Base-by-base conservation (phyloP, 1,140 invertebrate species). In the Nephotettix cincticeps region DNA sequence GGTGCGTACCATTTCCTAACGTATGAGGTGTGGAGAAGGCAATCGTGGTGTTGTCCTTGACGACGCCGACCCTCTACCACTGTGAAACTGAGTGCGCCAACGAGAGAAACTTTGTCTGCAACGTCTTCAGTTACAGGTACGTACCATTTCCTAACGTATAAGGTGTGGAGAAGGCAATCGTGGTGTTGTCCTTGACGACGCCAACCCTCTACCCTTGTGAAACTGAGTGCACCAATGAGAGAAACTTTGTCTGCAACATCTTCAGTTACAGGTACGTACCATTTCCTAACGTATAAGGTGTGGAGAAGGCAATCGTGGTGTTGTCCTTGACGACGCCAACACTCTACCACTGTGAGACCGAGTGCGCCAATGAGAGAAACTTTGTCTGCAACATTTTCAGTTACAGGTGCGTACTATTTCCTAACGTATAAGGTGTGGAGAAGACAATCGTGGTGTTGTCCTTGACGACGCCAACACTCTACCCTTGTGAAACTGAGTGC, bases 211-310 rank as follows among this genome's bases (percentile, higher is more conserved):
- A 90, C 19, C 89, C 91, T 27, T 93, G 91, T 79, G 91, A 93
- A 76, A 80, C 85, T 0, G 81, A 90, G 19, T 93, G 92, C 77
- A 87, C 87, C 30, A 84, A 84, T n/a, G 90, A 92, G 78, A 84
- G 83, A 29, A 85, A 86, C 43, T 92, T 92, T 74, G 80, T 81
- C 70, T 94, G 92, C 75, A 85, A 87, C 58, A 90, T 90, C 0
- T 93, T 91, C 75, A 91, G 90, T 73, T 94, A 88, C 76, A 86
- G 90, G 86, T 91, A n/a, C n/a, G n/a, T n/a, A n/a, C n/a, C n/a
- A n/a, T n/a, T n/a, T n/a, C n/a, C n/a, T n/a, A n/a, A n/a, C n/a
- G n/a, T n/a, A n/a, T n/a, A n/a, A n/a, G n/a, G n/a, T n/a, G n/a
- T n/a, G n/a, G n/a, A n/a, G n/a, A n/a, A n/a, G n/a, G n/a, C n/a